phyloP scores from a whole-genome alignment of 2,888 invertebrate species.

The Amphipoea lucens region DNA sequence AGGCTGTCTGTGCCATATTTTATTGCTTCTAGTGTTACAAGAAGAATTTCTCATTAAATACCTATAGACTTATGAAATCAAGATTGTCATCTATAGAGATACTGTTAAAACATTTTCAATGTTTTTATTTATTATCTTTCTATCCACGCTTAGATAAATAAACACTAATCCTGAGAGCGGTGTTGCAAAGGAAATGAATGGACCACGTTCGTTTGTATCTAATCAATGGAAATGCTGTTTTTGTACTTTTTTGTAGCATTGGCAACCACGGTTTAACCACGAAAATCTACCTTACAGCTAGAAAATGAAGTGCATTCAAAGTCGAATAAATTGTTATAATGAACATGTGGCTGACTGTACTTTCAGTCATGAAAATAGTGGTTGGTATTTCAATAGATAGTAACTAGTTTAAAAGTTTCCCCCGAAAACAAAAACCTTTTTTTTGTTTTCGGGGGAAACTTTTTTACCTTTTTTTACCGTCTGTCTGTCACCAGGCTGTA shows the following conservation, averaged over 20 bases:
- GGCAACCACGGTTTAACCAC: background rate
- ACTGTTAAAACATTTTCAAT: conserved; percentile 38
- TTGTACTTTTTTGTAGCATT: background rate
- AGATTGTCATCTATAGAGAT: conserved; percentile 29
- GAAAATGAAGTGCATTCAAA: background rate
- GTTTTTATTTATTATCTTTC: conserved; percentile 41
- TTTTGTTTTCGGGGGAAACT: too few species aligned
- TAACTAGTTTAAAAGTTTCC: too few species aligned
- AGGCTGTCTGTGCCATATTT: too few species aligned
- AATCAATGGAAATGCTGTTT: background rate
- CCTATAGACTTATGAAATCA: background rate
- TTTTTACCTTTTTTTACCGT: too few species aligned
- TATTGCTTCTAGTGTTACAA: conserved; percentile 1
- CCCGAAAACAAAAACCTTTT: too few species aligned
- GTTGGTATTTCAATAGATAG: background rate
- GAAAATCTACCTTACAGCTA: background rate
- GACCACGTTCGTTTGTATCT: background rate
- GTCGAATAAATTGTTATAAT: background rate
- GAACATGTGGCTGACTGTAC: background rate
- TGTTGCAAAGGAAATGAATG: conserved; percentile 10
- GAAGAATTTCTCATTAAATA: background rate
- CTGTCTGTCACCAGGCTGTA: too few species aligned
- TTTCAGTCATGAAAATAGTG: background rate
- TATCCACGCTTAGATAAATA: conserved; percentile 14
- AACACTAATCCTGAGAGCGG: conserved; percentile 30